These are phyloP conservation scores for Dasypogon diadema DNA, from an alignment of 2,888 invertebrate species.

Conservation along the genomic window DNA sequence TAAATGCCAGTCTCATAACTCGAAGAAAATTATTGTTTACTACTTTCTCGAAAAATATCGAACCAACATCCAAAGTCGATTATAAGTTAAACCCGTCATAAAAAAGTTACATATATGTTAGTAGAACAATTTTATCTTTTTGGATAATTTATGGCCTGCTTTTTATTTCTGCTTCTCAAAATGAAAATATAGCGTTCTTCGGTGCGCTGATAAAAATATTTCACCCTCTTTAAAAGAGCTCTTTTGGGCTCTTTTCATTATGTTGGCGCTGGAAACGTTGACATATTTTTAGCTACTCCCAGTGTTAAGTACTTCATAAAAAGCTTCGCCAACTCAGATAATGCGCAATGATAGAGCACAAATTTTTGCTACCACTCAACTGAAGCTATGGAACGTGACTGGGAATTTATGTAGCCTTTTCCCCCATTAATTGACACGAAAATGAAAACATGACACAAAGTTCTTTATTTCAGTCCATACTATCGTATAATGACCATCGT, in stretches of 20 bases:
- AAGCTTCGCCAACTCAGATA: conserved; percentile 8
- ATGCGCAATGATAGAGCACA: conserved; percentile 34
- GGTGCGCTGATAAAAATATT: not conserved
- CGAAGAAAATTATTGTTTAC: no score
- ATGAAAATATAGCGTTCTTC: not conserved
- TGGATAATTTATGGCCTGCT: conserved; percentile 23
- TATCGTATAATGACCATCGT: not conserved
- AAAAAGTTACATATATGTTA: conserved; percentile 35
- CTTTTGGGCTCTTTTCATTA: not conserved
- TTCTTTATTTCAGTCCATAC: not conserved
- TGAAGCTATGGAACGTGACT: conserved; percentile 35
- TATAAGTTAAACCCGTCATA: conserved; percentile 38
- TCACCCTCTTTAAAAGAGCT: not conserved
- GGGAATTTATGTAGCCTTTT: conserved; percentile 27
- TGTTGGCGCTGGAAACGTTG: not conserved
- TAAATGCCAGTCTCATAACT: no score
- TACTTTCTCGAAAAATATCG: conserved; percentile 8
- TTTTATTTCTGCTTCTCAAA: not conserved
- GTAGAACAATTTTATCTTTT: conserved; percentile 24
- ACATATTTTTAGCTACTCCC: not conserved
- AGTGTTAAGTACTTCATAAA: conserved; percentile 2
- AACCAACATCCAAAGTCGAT: conserved; percentile 18
- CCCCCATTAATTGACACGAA: conserved; percentile 26
- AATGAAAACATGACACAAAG: conserved; percentile 1
- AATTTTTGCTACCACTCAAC: conserved; percentile 3